These are phyloP conservation scores for Sinocyclocheilus grahami DNA, from an alignment of 2,113 vertebrate species.

Conservation along the genomic window DNA sequence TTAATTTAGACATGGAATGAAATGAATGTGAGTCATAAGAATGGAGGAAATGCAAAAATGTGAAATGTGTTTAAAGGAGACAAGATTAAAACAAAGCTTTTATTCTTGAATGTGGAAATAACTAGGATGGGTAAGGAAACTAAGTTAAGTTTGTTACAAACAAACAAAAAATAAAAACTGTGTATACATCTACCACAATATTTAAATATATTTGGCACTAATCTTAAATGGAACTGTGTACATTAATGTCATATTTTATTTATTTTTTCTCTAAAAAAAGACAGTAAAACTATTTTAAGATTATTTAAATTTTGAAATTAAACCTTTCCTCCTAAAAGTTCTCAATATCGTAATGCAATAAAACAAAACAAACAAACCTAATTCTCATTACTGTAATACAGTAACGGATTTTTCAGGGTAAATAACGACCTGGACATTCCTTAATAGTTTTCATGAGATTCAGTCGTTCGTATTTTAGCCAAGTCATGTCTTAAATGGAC, in stretches of 20 bases:
- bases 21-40: background rate
- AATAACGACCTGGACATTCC: background rate
- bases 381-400: background rate
- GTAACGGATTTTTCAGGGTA: background rate
- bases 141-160: background rate
- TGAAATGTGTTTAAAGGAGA: background rate
- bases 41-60: background rate
- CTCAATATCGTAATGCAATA: background rate
- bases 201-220: conserved; percentile 18
- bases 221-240: background rate
- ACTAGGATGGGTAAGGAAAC: background rate
- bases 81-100: background rate
- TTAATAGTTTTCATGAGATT: background rate
- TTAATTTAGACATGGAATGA: background rate
- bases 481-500: background rate
- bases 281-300: background rate
- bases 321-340: background rate
- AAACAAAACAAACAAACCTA: background rate
- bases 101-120: background rate
- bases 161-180: too few species aligned
- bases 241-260: background rate
- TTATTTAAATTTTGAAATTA: background rate
- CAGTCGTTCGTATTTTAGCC: too few species aligned
- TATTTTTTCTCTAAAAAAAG: background rate
- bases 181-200: background rate